These are phyloP conservation scores for Phanerotoma sp. DNA, from an alignment of 2,888 invertebrate species.

Conservation along the genomic window DNA sequence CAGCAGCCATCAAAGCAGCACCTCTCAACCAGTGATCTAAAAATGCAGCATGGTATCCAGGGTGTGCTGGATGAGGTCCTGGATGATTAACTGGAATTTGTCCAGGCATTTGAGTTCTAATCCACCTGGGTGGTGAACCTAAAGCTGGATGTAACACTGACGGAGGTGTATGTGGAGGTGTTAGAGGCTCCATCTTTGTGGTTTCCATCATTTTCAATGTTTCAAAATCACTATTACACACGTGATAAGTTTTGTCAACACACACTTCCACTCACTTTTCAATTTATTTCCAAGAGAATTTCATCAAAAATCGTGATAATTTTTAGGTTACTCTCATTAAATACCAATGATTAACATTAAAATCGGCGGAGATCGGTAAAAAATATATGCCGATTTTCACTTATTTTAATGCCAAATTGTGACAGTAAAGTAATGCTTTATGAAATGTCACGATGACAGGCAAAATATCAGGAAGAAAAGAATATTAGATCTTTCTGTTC, in stretches of 20 bases:
- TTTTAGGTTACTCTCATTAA: too few relatives aligned
- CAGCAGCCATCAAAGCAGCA: constrained; percentile 46
- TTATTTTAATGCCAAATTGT: too few relatives aligned
- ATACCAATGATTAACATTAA: too few relatives aligned
- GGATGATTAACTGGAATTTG: constrained; percentile 27
- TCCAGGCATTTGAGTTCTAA: constrained; percentile 37
- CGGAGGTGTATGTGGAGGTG: constrained; percentile 53
- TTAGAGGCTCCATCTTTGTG: constrained; percentile 51
- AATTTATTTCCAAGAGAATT: too few relatives aligned
- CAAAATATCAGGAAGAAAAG: not conserved
- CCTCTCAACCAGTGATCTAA: constrained; percentile 51
- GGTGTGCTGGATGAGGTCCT: constrained; percentile 33
- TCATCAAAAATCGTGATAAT: too few relatives aligned
- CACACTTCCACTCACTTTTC: too few relatives aligned
- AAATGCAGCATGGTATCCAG: constrained; percentile 44
- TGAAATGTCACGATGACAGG: too few relatives aligned
- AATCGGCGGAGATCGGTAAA: too few relatives aligned
- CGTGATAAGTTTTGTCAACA: too few relatives aligned
- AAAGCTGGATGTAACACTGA: constrained; percentile 28
- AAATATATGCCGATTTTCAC: too few relatives aligned
- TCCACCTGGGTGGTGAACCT: constrained; percentile 41
- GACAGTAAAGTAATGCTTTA: too few relatives aligned
- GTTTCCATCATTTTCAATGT: constrained; percentile 48
- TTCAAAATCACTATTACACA: too few relatives aligned
- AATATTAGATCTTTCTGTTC: constrained; percentile 28